These are phyloP conservation scores for Hedychridium roseum DNA, from an alignment of 2,888 invertebrate genomes.

Conservation along the genomic window DNA sequence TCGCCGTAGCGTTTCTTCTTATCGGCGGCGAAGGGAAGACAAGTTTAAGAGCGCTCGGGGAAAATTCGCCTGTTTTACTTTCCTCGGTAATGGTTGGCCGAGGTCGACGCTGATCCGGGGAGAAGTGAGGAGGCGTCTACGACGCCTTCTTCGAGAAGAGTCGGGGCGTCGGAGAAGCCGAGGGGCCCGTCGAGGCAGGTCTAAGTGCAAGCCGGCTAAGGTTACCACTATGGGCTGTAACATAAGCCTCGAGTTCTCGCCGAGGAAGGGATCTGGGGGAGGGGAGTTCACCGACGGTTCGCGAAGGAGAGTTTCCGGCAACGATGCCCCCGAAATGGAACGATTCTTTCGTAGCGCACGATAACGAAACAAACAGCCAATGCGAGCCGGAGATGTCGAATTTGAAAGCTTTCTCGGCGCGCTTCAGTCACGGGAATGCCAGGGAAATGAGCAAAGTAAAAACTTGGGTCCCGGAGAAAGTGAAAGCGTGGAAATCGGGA, in stretches of 20 bases:
- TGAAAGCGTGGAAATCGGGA: too few relatives aligned
- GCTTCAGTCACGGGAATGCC: too few relatives aligned
- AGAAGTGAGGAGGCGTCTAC: conserved; percentile 45
- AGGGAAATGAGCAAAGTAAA: too few relatives aligned
- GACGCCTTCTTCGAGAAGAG: conserved; percentile 44
- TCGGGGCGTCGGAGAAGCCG: conserved; percentile 30
- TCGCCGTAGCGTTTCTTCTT: neutral
- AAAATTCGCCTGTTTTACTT: neutral
- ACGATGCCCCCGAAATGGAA: too few relatives aligned
- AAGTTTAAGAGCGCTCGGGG: neutral
- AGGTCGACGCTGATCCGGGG: conserved; percentile 14
- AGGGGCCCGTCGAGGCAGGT: conserved; percentile 23
- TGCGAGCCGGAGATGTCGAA: too few relatives aligned
- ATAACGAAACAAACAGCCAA: too few relatives aligned
- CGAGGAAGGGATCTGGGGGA: neutral
- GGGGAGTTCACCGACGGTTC: neutral
- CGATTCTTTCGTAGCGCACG: too few relatives aligned
- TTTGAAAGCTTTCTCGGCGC: too few relatives aligned
- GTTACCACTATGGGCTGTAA: conserved; percentile 57
- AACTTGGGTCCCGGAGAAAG: too few relatives aligned
- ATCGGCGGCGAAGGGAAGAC: neutral
- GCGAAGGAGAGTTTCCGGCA: too few relatives aligned
- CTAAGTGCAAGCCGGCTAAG: conserved; percentile 54
- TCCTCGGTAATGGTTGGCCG: neutral
- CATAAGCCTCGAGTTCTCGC: conserved; percentile 43